Percentiles rank a stretch among this genome's conserved stretches.
These are phyloP conservation scores for Knipowitschia caucasica DNA, from an alignment of 2,797 vertebrate species.

Conservation along the genomic window DNA sequence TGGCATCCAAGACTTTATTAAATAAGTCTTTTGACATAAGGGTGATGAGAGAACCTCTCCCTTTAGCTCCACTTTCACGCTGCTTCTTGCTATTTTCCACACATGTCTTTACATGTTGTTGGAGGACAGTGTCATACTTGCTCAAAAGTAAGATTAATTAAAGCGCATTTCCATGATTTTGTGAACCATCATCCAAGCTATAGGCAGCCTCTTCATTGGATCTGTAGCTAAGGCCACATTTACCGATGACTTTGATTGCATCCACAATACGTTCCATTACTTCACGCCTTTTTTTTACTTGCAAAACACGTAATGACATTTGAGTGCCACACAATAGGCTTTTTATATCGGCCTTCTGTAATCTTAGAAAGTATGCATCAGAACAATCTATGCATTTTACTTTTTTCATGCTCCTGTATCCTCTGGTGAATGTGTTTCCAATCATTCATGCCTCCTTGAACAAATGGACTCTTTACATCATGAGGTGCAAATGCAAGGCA, in stretches of 20 bases:
- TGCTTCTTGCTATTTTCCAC: neutral
- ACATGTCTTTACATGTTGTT: neutral
- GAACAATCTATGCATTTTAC: slow-evolving; percentile 29
- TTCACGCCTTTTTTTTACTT: slow-evolving; percentile 24
- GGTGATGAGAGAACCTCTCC: neutral
- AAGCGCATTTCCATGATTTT: neutral
- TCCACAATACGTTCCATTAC: slow-evolving; percentile 23
- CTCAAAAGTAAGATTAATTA: neutral
- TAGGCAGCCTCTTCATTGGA: neutral
- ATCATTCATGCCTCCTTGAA: slow-evolving; percentile 20
- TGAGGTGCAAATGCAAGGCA: slow-evolving; percentile 24
- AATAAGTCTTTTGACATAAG: neutral
- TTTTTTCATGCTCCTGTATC: slow-evolving; percentile 11
- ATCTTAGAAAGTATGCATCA: slow-evolving; percentile 24
- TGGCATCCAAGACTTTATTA: neutral
- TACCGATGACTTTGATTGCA: slow-evolving; percentile 28
- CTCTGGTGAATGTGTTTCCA: slow-evolving; percentile 15
- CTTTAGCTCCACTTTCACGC: neutral
- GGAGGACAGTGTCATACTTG: neutral
- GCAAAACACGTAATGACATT: slow-evolving; percentile 13
- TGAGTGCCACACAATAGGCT: slow-evolving; percentile 21
- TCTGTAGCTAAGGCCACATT: slow-evolving; percentile 25
- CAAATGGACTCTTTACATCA: slow-evolving; percentile 14
- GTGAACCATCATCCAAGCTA: neutral
- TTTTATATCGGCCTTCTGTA: slow-evolving; percentile 16